Base-by-base conservation (phyloP, 2,888 invertebrate genomes). In the Protula sp. region DNA sequence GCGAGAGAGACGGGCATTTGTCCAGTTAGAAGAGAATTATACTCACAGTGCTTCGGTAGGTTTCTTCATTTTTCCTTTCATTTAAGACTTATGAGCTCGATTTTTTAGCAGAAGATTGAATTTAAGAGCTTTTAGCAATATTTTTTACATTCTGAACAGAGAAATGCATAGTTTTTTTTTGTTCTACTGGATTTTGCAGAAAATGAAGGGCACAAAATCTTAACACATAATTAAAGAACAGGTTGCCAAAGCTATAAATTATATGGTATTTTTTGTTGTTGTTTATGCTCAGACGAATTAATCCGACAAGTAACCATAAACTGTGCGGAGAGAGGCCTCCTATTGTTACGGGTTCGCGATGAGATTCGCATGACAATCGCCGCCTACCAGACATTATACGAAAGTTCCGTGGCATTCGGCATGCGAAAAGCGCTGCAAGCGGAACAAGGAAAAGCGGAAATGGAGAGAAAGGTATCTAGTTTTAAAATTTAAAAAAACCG, bases 1-100 rank as follows among this genome's bases (percentile, higher is more conserved):
- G 97, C 98, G 1, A 85, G 94, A 67, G 95, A 95, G 83, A 94
- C 94, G 0, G 97, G 97, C 38, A 94, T 97, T 72, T 97, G 97
- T 80, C 94, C 94, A 0, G 89, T 94, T 56, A 86, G 97, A 54
- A 85, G 95, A 56, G 93, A 95, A 79, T 86, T 97, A 0, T 97
- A 95, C 79, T 91, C 93, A 0, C 95, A 97, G 81, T 95, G 94
- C 80, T 95, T 95, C 81, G 66, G 66, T 66, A 47, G 27, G 61
- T 51, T 22, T 14, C 19, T 9, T 50, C 9, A 14, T 22, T 22
- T 26, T n/a, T n/a, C n/a, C 45, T 45, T 45, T 45, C 45, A 45
- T 19, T 19, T 45, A 45, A 45, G n/a, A n/a, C n/a, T n/a, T n/a
- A n/a, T n/a, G n/a, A n/a, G n/a, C n/a, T n/a, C n/a, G n/a, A n/a